Conservation (phyloP, 2,113 vertebrate genomes). For the Sinocyclocheilus grahami region DNA sequence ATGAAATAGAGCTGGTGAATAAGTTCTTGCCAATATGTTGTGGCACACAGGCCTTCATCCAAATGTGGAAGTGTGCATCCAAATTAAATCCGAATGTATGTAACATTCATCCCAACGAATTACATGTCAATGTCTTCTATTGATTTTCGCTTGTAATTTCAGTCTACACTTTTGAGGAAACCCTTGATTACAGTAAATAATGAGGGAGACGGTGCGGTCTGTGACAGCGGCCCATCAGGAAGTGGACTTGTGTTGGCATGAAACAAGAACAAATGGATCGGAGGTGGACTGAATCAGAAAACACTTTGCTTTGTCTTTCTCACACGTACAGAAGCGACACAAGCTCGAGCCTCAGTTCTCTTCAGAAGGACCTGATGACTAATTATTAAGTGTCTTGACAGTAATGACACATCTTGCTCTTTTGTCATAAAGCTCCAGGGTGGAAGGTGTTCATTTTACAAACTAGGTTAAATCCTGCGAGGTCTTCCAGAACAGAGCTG, state of each 20-base stretch:
- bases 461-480: conserved; percentile 10
- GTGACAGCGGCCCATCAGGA: background rate
- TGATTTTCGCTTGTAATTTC: too few species aligned
- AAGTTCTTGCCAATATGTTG: background rate
- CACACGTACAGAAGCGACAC: conserved; percentile 36
- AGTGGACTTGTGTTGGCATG: background rate
- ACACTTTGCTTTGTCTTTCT: conserved; percentile 9
- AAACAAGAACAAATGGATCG: background rate
- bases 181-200: background rate
- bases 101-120: background rate
- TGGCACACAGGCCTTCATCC: background rate
- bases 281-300: conserved; percentile 1
- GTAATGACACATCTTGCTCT: conserved; percentile 35
- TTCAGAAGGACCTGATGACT: conserved; percentile 34
- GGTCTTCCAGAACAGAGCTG: background rate
- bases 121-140: background rate
- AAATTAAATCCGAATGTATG: background rate
- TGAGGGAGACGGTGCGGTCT: background rate
- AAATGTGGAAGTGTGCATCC: background rate
- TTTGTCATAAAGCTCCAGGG: conserved; percentile 25
- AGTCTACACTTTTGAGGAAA: background rate
- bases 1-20: background rate
- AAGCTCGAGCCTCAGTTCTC: background rate
- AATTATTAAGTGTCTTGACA: conserved; percentile 36
- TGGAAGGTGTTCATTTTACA: conserved; percentile 15